Evolutionary conservation across 1,140 invertebrate genomes (phyloP), one percentile per base, ranked within the genome.

Genomic region (Hycleus phaleratus): DNA sequence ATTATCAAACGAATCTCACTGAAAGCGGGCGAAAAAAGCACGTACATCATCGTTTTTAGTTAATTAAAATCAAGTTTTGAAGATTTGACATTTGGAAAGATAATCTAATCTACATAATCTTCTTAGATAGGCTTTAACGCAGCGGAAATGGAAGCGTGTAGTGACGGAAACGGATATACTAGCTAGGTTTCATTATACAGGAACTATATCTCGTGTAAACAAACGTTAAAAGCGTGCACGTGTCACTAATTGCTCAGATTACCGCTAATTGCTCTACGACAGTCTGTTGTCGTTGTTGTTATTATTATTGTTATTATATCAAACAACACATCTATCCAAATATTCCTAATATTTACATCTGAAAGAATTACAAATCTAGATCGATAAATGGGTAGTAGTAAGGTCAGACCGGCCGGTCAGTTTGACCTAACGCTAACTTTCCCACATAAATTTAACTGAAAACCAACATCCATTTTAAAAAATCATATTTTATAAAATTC

Each of bases 211-310:
- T 58, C 56, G 38, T 43, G 60, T 48, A 61, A 61, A 61, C 60
- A 61, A 49, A 61, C 60, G 60, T 47, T 61, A 61, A 61, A 61
- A 61, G 60, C 55, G 44, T 58, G 51, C 60, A 57, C 51, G 55
- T 61, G 60, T 61, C 56, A 52, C 56, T 61, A 58, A 61, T 61
- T 61, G 60, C 60, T 54, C 49, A 57, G 60, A 61, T 61, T 61
- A 61, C 56, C 49, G 25, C 53, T 61, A 61, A 61, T 61, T 53
- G 56, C 51, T 45, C 44, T 53, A 45, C 51, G 51, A 53, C 51
- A 53, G 51, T 53, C 46, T 53, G 51, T 45, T 53, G 51, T 32
- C 7, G 3, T 18, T 18, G 18, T 18, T 18, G 18, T 18, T 18
- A 18, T 18, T 18, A 18, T 18, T 18, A 1, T 18, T 18, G 18